Base-by-base conservation (phyloP, 2,888 invertebrate species). In the Tridacna crocea region DNA sequence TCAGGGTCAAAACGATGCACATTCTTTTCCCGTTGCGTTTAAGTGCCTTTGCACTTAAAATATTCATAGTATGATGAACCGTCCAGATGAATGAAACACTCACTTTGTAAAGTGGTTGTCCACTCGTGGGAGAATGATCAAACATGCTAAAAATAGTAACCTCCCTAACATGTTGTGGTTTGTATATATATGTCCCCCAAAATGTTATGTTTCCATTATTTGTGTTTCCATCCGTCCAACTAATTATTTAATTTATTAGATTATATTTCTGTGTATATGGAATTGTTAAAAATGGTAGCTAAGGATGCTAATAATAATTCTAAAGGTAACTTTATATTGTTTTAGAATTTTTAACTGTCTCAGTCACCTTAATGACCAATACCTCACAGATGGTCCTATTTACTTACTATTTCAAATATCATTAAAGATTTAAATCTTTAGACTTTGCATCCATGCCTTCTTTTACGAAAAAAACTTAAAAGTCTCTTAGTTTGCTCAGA, bases 31-130 rank as follows among this genome's bases (percentile, higher is more conserved):
- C 19, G 55, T 55, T 11, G 55, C 55, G 55, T 55, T 55, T 55
- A 66, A 66, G 66, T 72, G 46, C 55, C 51, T 70, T 17, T 22
- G 70, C 70, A 70, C 70, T 70, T 70, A 51, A 70, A 48, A 70
- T 70, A 51, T 48, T 70, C 26, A 2, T 51, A 51, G 17, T 51
- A 70, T 70, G 70, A 70, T 70, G 51, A 51, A 70, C 26, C 8
- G 46, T 24, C 17, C 4, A 10, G n/a, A 70, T 51, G 51, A 51
- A 70, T 70, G 51, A 24, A 70, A 47, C 15, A 47, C 22, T 70
- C 22, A 70, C 4, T 51, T 48, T 51, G n/a, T 47, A 17, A 70
- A 51, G 51, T 70, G 51, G 70, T 17, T 12, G 66, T 12, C 36
- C 36, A n/a, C n/a, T 66, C n/a, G 46, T 36, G 66, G 26, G 70